Evolutionary conservation across 2,797 vertebrate species (phyloP), one percentile per base, ranked within the genome.

Genomic region (Knipowitschia caucasica): DNA sequence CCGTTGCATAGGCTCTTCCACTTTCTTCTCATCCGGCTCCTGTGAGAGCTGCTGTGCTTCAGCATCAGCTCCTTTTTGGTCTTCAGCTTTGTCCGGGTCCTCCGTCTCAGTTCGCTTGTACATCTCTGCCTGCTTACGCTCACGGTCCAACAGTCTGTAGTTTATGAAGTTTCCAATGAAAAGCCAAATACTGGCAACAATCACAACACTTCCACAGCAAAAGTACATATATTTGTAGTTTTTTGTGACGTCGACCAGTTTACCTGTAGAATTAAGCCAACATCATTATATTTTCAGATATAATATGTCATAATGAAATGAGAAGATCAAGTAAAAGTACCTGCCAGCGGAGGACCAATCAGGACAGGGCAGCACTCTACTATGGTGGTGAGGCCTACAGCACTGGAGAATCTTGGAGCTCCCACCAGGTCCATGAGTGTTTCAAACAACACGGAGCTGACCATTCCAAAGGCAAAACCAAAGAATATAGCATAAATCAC

Each of bases 391-490:
- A 98, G 94, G 69, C 96, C 96, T 40, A 98, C 94, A 0, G 95
- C 97, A 29, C 95, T 99, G 79, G 96, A 99, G 83, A 98, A 98
- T 82, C 94, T 89, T 49, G 90, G 65, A 40, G 96, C 49, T 15
- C 96, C 96, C 20, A 99, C 96, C 0, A 98, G 88, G 74, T 99
- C 96, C 95, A 96, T 97, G 63, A 99, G 84, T 0, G 93, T 95
- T 83, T 99, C 96, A 69, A 98, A 99, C 51, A 99, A 88, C 51
- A 99, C 91, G 0, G 94, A 92, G 80, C 96, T 97, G 60, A 98
- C 95, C 92, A 98, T 98, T 50, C 96, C 96, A 64, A 98, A 99
- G 2, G 96, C 95, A 66, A 95, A 93, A 29, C 96, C 96, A 43
- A 98, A 99, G 86, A 98, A 94, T n/a, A 96, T 3, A 0, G 95